phyloP scores from a whole-genome alignment of 2,888 invertebrate genomes.

The Lacanobia oleracea region DNA sequence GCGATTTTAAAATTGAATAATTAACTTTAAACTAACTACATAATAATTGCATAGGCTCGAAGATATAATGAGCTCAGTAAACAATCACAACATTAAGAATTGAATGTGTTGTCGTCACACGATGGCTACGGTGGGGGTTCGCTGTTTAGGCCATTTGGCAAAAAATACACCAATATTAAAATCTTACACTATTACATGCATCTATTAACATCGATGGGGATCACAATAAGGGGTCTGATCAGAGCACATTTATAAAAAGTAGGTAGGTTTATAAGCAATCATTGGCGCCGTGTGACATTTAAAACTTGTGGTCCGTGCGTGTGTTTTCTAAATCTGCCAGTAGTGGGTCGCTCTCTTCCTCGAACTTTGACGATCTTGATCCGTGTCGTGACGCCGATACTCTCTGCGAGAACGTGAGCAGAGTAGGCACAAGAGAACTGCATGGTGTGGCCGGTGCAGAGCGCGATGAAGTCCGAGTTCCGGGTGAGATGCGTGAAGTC shows the following conservation, averaged over 20 bases:
- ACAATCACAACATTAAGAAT: constrained; percentile 84
- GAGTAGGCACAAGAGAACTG: constrained; percentile 92
- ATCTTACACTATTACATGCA: constrained; percentile 55
- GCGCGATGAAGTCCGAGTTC: constrained; percentile 92
- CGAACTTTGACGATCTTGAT: constrained; percentile 84
- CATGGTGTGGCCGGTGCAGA: constrained; percentile 96
- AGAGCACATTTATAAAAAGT: constrained; percentile 35
- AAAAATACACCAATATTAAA: constrained; percentile 53
- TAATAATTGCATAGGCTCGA: constrained; percentile 76
- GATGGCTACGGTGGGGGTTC: constrained; percentile 56
- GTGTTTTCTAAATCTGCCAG: constrained; percentile 86
- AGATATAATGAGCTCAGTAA: constrained; percentile 81
- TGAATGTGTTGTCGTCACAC: constrained; percentile 66
- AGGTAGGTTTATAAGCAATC: constrained; percentile 24
- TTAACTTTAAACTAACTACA: constrained; percentile 83
- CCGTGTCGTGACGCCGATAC: constrained; percentile 88
- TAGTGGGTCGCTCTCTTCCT: constrained; percentile 92
- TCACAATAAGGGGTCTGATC: constrained; percentile 46
- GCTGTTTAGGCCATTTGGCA: constrained; percentile 70
- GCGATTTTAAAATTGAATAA: constrained; percentile 77
- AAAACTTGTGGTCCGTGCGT: constrained; percentile 84
- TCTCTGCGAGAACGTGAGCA: constrained; percentile 91
- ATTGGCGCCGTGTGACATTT: constrained; percentile 57
- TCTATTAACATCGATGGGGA: constrained; percentile 55
- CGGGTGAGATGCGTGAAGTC: constrained; percentile 81